Percentiles rank a stretch among this genome's conserved stretches.
phyloP scores from a whole-genome alignment of 2,888 invertebrate genomes.

The Tanytarsus gracilentus region DNA sequence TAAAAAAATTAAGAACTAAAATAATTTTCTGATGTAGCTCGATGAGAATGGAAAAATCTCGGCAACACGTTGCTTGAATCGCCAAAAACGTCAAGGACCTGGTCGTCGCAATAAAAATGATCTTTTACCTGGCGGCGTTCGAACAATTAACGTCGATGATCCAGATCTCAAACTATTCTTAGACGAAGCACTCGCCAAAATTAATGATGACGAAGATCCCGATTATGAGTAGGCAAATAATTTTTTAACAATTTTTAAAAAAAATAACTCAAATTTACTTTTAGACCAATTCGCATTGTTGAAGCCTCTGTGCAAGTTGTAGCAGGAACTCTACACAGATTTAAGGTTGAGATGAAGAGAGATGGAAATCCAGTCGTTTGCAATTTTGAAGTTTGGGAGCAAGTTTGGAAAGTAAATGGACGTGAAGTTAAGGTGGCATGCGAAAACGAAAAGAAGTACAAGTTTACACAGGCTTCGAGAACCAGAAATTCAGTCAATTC shows the following conservation, averaged over 20 bases:
- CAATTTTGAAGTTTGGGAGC: slow-evolving; percentile 47
- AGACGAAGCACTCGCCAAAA: slow-evolving; percentile 10
- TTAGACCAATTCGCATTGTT: no score
- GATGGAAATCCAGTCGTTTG: slow-evolving; percentile 38
- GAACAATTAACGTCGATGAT: not conserved
- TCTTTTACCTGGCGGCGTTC: not conserved
- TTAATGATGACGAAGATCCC: slow-evolving; percentile 24
- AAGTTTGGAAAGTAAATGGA: slow-evolving; percentile 46
- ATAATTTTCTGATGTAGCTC: slow-evolving; percentile 46
- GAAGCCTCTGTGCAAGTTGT: slow-evolving; percentile 47
- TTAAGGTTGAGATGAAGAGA: slow-evolving; percentile 47
- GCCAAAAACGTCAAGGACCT: slow-evolving; percentile 35
- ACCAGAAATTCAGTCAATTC: slow-evolving; percentile 32
- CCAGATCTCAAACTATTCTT: slow-evolving; percentile 13
- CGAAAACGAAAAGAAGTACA: slow-evolving; percentile 35
- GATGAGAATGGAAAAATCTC: slow-evolving; percentile 44
- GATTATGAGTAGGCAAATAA: slow-evolving; percentile 16
- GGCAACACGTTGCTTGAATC: slow-evolving; percentile 44
- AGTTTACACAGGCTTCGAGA: slow-evolving; percentile 24
- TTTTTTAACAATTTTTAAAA: not conserved
- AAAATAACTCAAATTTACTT: not conserved
- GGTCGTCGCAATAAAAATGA: not conserved
- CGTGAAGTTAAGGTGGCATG: slow-evolving; percentile 43
- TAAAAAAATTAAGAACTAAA: slow-evolving; percentile 44
- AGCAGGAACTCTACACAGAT: slow-evolving; percentile 48